Evolutionary conservation across 2,113 vertebrate species (phyloP).

Genomic region (Clarias batrachus): DNA sequence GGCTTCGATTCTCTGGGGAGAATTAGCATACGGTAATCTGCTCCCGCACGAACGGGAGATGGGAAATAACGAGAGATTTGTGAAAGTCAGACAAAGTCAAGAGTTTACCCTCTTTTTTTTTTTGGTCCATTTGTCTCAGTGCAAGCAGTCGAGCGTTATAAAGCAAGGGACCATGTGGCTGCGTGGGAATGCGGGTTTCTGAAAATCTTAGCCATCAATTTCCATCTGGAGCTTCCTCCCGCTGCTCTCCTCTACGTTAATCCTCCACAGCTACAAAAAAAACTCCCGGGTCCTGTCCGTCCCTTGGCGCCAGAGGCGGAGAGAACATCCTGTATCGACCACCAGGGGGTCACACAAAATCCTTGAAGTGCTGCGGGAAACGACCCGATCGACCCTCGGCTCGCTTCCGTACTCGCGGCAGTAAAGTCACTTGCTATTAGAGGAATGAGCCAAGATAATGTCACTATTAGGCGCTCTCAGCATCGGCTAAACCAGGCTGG

Average conservation of each 20-base stretch:
- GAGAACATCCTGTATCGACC: slow-evolving; percentile 7
- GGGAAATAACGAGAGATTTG: background rate
- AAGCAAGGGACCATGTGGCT: slow-evolving; percentile 17
- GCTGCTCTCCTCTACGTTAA: slow-evolving; percentile 19
- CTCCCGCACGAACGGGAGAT: background rate
- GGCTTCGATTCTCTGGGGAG: background rate
- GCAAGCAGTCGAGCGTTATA: background rate
- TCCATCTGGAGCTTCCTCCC: slow-evolving; percentile 46
- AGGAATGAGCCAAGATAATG: background rate
- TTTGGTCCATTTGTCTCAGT: background rate
- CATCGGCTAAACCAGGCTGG: slow-evolving; percentile 1
- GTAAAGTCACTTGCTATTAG: slow-evolving; percentile 33
- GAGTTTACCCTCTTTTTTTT: background rate
- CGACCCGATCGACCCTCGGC: slow-evolving; percentile 8
- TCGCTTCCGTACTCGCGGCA: background rate
- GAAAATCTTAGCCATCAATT: slow-evolving; percentile 30
- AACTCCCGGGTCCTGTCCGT: background rate
- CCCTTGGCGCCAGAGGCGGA: background rate
- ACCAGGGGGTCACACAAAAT: background rate
- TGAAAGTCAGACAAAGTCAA: slow-evolving; percentile 25
- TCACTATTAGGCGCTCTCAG: slow-evolving; percentile 22
- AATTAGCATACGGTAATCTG: slow-evolving; percentile 38
- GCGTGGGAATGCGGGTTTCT: slow-evolving; percentile 5
- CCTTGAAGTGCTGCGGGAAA: slow-evolving; percentile 6
- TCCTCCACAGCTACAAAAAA: background rate